These are phyloP conservation scores for Stigmatopora nigra DNA, from an alignment of 2,113 vertebrate genomes.

Conservation along the genomic window DNA sequence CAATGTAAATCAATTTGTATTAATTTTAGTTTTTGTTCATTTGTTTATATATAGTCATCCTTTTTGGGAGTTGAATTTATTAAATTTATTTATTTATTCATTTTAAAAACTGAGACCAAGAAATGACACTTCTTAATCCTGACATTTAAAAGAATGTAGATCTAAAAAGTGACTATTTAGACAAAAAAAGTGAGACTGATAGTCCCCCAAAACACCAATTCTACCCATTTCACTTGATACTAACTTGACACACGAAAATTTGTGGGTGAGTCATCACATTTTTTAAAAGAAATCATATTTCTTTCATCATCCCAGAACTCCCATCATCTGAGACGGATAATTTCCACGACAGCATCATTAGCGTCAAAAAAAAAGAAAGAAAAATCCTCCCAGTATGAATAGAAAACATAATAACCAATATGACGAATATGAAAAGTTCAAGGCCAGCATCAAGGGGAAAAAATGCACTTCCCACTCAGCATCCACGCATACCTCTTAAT, in stretches of 20 bases:
- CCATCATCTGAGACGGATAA: conserved; percentile 21
- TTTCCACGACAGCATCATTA: conserved; percentile 15
- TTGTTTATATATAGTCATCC: too few species aligned
- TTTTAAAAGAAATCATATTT: not conserved
- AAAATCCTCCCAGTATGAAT: conserved; percentile 5
- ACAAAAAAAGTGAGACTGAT: too few species aligned
- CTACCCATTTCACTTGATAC: not conserved
- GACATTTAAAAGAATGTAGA: too few species aligned
- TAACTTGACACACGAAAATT: not conserved
- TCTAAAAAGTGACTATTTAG: too few species aligned
- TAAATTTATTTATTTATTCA: too few species aligned
- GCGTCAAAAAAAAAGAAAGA: conserved; percentile 14
- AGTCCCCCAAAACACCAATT: too few species aligned
- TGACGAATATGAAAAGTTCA: conserved; percentile 1
- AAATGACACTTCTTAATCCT: too few species aligned
- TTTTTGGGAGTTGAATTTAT: too few species aligned
- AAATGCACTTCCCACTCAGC: not conserved
- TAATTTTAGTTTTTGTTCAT: too few species aligned
- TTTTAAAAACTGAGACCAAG: too few species aligned
- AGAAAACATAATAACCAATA: not conserved
- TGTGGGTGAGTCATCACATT: not conserved
- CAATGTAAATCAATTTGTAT: too few species aligned
- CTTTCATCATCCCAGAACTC: conserved; percentile 30
- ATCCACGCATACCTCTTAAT: conserved; percentile 3
- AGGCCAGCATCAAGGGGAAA: conserved; percentile 4